Conservation (phyloP, 2,888 invertebrate species). For the Caenorhabditis zanzibari region DNA sequence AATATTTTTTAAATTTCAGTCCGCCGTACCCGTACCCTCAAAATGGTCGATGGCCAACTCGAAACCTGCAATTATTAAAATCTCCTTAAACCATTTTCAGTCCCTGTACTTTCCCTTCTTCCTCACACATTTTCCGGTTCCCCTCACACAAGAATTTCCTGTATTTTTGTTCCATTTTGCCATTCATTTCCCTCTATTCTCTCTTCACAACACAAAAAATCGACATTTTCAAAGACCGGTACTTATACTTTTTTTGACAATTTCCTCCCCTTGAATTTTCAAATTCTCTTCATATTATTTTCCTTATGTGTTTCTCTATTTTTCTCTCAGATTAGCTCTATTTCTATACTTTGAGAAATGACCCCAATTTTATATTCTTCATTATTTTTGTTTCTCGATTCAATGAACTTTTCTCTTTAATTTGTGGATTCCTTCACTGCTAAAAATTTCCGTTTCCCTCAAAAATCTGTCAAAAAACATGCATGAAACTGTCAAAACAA, state of each 20-base stretch:
- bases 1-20: constrained; percentile 66
- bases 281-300: constrained; percentile 13
- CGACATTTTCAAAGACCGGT: constrained; percentile 64
- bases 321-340: constrained; percentile 3
- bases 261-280: constrained; percentile 13
- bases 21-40: constrained; percentile 79
- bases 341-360: constrained; percentile 19
- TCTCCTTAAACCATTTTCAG: not conserved
- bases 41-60: constrained; percentile 78
- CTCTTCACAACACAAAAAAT: constrained; percentile 25
- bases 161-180: constrained; percentile 10
- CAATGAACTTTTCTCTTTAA: constrained; percentile 12
- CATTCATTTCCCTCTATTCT: not conserved
- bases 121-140: constrained; percentile 26
- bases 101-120: constrained; percentile 28
- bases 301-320: constrained; percentile 1
- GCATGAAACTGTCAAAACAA: constrained; percentile 1
- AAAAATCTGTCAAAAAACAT: not conserved
- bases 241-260: constrained; percentile 4
- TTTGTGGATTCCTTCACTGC: not conserved
- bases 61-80: constrained; percentile 69
- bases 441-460: not conserved
- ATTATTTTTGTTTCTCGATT: constrained; percentile 22
- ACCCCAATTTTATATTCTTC: not conserved
- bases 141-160: not conserved